phyloP scores from a whole-genome alignment of 1,140 invertebrate genomes.

The Vollenhovia emeryi region DNA sequence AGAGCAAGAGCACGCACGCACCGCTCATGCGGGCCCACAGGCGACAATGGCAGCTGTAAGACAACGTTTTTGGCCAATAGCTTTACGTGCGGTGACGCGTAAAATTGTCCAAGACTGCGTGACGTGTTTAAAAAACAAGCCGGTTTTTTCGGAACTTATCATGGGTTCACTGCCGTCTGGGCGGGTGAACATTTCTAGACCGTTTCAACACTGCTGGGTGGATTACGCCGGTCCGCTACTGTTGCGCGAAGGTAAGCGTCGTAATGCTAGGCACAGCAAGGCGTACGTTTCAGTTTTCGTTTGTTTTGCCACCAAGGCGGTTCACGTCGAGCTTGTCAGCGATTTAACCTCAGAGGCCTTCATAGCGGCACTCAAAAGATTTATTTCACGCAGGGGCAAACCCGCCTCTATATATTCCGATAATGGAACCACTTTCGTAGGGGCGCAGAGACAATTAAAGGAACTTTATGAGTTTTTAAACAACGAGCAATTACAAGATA shows the following conservation, averaged over 20 bases:
- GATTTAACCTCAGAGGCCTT: background rate
- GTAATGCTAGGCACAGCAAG: background rate
- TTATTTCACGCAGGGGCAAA: background rate
- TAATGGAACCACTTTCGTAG: background rate
- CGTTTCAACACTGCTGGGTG: background rate
- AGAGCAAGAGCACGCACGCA: background rate
- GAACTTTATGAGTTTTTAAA: too few relatives aligned
- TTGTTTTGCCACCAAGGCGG: background rate
- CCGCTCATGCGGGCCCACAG: background rate
- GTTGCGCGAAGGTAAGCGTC: background rate
- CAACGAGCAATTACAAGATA: background rate
- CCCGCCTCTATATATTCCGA: background rate
- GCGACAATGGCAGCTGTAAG: background rate
- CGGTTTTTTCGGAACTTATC: fast-evolving
- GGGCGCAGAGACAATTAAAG: background rate
- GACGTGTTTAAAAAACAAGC: background rate
- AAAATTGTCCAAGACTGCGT: background rate
- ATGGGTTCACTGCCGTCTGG: background rate
- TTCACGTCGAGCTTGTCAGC: background rate
- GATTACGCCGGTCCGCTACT: background rate
- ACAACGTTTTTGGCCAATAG: background rate
- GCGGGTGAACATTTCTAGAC: background rate
- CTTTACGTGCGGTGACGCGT: background rate
- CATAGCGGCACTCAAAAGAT: background rate
- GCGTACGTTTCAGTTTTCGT: background rate